These are phyloP conservation scores for Numenius arquata DNA, from an alignment of 2,113 vertebrate species.

Conservation along the genomic window DNA sequence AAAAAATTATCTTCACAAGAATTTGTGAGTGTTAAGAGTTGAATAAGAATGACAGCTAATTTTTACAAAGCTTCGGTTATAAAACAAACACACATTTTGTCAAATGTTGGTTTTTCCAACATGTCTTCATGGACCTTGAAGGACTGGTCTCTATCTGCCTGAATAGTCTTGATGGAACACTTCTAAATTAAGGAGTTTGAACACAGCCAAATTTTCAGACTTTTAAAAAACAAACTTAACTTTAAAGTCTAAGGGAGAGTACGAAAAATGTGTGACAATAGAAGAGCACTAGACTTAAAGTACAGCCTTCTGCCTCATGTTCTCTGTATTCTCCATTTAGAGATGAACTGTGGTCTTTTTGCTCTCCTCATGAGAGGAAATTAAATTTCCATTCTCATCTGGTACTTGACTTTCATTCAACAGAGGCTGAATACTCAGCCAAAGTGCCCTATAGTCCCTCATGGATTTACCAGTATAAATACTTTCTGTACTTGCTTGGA, in stretches of 20 bases:
- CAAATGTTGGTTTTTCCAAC: neutral
- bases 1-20: neutral
- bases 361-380: constrained; percentile 59
- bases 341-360: constrained; percentile 13
- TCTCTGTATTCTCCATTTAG: neutral
- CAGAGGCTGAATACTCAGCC: constrained; percentile 35
- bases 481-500: constrained; percentile 23
- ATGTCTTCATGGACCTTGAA: neutral
- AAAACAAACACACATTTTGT: neutral
- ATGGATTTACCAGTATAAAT: constrained; percentile 26
- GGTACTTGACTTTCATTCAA: constrained; percentile 66
- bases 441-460: constrained; percentile 37
- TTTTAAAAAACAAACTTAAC: neutral
- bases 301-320: neutral
- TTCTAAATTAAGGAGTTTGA: neutral
- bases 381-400: constrained; percentile 72
- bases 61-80: neutral
- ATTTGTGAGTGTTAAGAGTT: neutral
- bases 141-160: neutral
- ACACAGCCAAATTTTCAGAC: neutral
- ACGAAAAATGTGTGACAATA: neutral
- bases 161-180: neutral
- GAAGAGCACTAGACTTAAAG: neutral
- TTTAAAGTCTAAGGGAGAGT: neutral
- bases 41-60: neutral